phyloP scores from a whole-genome alignment of 2,113 vertebrate species.

The Machaerirhynchus nigripectus region DNA sequence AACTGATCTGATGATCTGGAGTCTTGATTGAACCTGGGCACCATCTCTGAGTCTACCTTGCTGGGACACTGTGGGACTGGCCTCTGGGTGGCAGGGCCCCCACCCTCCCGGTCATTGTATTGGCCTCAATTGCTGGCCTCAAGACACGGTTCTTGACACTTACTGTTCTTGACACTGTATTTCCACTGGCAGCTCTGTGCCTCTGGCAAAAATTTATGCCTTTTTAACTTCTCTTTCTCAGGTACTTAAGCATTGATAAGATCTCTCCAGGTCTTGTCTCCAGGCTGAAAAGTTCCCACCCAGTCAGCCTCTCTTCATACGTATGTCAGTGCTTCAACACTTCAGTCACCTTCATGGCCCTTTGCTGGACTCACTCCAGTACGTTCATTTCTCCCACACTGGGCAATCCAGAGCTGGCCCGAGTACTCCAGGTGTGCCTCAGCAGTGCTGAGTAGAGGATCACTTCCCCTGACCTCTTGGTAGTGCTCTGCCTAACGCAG shows the following conservation, averaged over 20 bases:
- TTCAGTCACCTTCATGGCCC: background rate
- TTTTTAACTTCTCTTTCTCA: background rate
- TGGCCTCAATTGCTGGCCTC: background rate
- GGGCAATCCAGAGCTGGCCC: background rate
- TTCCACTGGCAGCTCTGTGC: background rate
- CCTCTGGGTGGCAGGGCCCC: background rate
- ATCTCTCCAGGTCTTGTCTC: background rate
- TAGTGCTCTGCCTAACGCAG: background rate
- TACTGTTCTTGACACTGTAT: background rate
- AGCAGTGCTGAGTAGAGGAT: background rate
- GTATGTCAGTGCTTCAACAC: background rate
- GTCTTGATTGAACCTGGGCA: background rate
- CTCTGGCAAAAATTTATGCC: background rate
- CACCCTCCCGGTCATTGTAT: background rate
- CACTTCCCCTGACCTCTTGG: background rate
- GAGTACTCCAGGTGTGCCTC: background rate
- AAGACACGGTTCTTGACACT: background rate
- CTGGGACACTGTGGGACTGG: background rate
- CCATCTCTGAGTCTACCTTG: background rate
- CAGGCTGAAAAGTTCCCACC: background rate
- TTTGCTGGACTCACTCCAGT: background rate
- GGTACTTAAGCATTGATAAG: background rate
- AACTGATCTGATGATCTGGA: background rate
- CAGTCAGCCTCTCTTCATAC: background rate
- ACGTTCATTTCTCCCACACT: rapidly evolving